A percentile compares a stretch with the other conserved stretches of the same genome.
These are phyloP conservation scores for Tenthredo amoena DNA, from an alignment of 2,888 invertebrate genomes.

Conservation along the genomic window DNA sequence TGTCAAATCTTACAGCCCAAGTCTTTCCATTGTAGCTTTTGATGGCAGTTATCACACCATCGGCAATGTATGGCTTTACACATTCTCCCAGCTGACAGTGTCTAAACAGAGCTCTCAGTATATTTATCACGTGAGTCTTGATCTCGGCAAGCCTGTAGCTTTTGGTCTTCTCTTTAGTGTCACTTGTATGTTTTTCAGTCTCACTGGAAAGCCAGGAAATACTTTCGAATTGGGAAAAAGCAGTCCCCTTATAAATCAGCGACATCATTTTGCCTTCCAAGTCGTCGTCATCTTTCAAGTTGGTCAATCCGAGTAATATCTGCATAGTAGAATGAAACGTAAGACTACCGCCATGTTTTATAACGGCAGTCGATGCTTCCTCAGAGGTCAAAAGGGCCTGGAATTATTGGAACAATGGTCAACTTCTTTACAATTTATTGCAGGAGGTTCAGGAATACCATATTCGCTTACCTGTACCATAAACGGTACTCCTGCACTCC, in stretches of 20 bases:
- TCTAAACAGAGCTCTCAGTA: conserved; percentile 89
- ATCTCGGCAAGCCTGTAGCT: conserved; percentile 76
- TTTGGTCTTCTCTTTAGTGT: not conserved
- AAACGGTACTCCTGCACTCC: conserved; percentile 97
- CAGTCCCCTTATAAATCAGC: conserved; percentile 65
- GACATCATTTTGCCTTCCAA: conserved; percentile 59
- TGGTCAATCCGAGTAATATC: conserved; percentile 69
- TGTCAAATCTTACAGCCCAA: conserved; percentile 85
- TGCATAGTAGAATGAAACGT: conserved; percentile 71
- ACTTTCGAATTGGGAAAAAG: conserved; percentile 64
- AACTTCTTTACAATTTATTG: not conserved
- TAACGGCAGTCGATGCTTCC: conserved; percentile 81
- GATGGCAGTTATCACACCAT: conserved; percentile 86
- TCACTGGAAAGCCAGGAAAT: not conserved
- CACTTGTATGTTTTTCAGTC: not conserved
- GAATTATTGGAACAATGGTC: conserved; percentile 62
- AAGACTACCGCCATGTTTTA: conserved; percentile 64
- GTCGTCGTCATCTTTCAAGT: conserved; percentile 63
- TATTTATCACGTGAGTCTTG: conserved; percentile 91
- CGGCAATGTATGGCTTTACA: conserved; percentile 84
- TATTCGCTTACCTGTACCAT: conserved; percentile 86
- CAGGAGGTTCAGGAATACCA: not conserved
- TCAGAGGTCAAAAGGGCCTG: conserved; percentile 89
- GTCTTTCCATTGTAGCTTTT: conserved; percentile 85
- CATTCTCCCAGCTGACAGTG: conserved; percentile 88